Percentiles rank a stretch among this genome's conserved stretches.
Evolutionary conservation across 2,113 vertebrate species (phyloP).

Genomic region (Centrocercus urophasianus): DNA sequence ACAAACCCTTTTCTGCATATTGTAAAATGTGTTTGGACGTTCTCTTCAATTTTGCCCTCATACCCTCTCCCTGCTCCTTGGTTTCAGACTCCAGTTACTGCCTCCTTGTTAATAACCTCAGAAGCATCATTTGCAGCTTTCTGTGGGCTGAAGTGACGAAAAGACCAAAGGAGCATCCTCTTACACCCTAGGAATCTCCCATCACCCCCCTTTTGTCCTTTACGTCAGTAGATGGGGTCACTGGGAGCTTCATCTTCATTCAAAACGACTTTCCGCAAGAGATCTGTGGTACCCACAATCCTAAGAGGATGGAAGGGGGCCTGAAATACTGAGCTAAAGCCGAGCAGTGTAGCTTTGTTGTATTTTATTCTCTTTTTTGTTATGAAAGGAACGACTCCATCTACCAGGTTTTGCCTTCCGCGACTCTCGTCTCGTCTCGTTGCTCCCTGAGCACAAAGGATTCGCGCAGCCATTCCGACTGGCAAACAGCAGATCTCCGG

Average conservation of each 20-base stretch:
- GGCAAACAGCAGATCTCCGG: too few species aligned
- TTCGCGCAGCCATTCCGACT: background rate
- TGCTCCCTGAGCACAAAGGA: fast-evolving
- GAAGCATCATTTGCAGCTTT: background rate
- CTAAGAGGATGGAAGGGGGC: fast-evolving
- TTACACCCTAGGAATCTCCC: fast-evolving
- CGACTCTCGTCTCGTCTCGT: background rate
- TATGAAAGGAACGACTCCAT: too few species aligned
- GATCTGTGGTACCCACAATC: background rate
- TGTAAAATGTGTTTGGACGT: background rate
- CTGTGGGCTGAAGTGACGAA: background rate
- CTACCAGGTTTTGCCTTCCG: background rate
- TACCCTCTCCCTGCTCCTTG: background rate
- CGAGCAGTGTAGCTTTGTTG: background rate
- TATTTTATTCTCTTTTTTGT: background rate
- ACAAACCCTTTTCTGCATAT: background rate
- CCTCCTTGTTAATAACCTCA: background rate
- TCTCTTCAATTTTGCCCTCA: background rate
- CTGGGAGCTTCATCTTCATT: fast-evolving
- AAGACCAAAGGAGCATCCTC: background rate
- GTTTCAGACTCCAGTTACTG: background rate
- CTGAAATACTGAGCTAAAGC: background rate
- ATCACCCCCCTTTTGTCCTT: too few species aligned
- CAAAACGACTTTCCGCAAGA: background rate
- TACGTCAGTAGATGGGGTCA: background rate